Conservation (phyloP, 2,888 invertebrate genomes). For the Caenorhabditis auriculariae region DNA sequence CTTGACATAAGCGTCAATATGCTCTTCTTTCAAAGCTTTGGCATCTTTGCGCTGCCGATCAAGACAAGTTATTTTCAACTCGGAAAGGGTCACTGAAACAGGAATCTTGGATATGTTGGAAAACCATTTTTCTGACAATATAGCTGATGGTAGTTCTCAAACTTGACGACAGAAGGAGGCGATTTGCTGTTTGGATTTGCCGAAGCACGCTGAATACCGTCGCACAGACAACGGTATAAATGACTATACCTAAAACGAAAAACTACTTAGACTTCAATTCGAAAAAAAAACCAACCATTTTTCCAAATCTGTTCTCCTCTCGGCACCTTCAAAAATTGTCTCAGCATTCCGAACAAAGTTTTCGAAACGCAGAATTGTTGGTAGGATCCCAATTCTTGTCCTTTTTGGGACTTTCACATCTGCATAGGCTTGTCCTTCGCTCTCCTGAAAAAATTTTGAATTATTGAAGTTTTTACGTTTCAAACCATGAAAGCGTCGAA, state of each 20-base stretch:
- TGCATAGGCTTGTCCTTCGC: slow-evolving; percentile 32
- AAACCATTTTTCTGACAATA: slow-evolving; percentile 67
- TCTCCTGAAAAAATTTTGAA: slow-evolving; percentile 24
- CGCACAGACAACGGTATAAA: slow-evolving; percentile 74
- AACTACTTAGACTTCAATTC: background rate
- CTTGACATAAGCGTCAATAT: slow-evolving; percentile 86
- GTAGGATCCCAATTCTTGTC: slow-evolving; percentile 54
- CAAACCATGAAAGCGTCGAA: slow-evolving; percentile 84
- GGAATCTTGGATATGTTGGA: background rate
- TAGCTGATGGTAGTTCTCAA: slow-evolving; percentile 95
- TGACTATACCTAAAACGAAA: slow-evolving; percentile 37
- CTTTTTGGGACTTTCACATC: slow-evolving; percentile 49
- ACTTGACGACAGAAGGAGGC: slow-evolving; percentile 85
- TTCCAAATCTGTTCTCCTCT: slow-evolving; percentile 84
- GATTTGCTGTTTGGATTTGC: slow-evolving; percentile 81
- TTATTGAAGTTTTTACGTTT: background rate
- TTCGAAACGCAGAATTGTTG: slow-evolving; percentile 47
- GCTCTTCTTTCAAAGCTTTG: slow-evolving; percentile 84
- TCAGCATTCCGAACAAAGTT: slow-evolving; percentile 82
- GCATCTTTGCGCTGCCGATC: slow-evolving; percentile 86
- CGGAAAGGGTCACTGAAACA: slow-evolving; percentile 70
- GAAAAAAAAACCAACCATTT: slow-evolving; percentile 72
- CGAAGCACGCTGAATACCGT: slow-evolving; percentile 78
- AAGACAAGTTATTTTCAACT: slow-evolving; percentile 84
- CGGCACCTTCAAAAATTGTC: slow-evolving; percentile 81